Conservation (phyloP, 2,888 invertebrate species). For the Pristionchus mayeri region DNA sequence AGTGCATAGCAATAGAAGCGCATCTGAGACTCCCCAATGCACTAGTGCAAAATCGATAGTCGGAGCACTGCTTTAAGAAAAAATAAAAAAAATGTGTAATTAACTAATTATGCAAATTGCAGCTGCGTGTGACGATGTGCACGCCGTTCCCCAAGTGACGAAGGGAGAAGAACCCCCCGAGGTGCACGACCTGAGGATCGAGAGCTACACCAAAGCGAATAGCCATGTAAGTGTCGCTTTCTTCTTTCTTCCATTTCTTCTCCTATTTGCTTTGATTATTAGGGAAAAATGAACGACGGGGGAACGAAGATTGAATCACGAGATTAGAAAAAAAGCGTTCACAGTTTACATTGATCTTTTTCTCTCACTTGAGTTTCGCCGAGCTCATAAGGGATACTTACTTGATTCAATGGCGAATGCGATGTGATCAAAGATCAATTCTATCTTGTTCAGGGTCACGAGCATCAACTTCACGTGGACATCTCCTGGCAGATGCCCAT, state of each 20-base stretch:
- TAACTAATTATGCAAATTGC: neutral
- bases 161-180: slow-evolving; percentile 62
- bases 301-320: too few species aligned
- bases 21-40: too few species aligned
- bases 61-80: neutral
- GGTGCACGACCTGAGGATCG: slow-evolving; percentile 73
- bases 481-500: slow-evolving; percentile 75
- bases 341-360: too few species aligned
- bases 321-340: too few species aligned
- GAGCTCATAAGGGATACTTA: too few species aligned
- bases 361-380: too few species aligned
- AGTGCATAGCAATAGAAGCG: neutral
- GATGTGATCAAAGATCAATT: neutral
- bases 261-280: too few species aligned
- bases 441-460: slow-evolving; percentile 47
- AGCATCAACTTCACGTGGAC: slow-evolving; percentile 71
- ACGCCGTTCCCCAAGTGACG: slow-evolving; percentile 45
- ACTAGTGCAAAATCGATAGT: too few species aligned
- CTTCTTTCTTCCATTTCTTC: too few species aligned
- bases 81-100: neutral
- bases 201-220: slow-evolving; percentile 64
- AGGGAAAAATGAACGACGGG: too few species aligned
- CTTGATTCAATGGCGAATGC: too few species aligned
- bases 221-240: slow-evolving; percentile 18
- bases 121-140: slow-evolving; percentile 31